phyloP scores from a whole-genome alignment of 1,140 invertebrate genomes.

The Drosophila ercepeae region DNA sequence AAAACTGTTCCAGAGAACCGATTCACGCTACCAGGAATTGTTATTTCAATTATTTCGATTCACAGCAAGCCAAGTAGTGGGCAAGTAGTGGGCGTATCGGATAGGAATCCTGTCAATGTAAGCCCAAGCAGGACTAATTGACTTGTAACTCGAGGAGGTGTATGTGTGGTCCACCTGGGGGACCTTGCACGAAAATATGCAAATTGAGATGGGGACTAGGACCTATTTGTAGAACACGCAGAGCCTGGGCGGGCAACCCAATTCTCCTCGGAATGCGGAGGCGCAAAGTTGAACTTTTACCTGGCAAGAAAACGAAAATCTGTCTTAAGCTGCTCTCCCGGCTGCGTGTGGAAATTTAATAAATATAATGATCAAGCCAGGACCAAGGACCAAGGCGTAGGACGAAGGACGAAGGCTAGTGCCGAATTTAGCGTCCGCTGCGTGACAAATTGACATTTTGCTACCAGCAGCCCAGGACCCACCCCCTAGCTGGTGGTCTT shows the following conservation, averaged over 20 bases:
- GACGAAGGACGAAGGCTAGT: neutral
- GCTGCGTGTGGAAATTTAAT: constrained; percentile 67
- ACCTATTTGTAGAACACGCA: constrained; percentile 31
- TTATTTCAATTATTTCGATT: constrained; percentile 18
- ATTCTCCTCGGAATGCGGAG: constrained; percentile 15
- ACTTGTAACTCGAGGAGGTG: constrained; percentile 25
- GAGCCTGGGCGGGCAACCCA: constrained; percentile 1
- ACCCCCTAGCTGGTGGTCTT: constrained; percentile 8
- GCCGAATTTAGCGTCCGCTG: constrained; percentile 60
- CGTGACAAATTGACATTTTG: constrained; percentile 81
- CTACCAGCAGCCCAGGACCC: constrained; percentile 44
- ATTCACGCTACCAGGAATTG: constrained; percentile 10
- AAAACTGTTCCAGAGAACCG: constrained; percentile 15
- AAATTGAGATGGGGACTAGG: constrained; percentile 40
- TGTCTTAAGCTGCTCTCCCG: constrained; percentile 10
- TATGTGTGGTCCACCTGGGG: constrained; percentile 31
- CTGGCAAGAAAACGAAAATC: constrained; percentile 27
- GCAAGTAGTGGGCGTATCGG: neutral
- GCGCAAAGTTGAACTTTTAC: constrained; percentile 22
- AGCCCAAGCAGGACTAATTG: constrained; percentile 44
- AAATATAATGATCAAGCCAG: constrained; percentile 62
- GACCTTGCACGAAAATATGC: constrained; percentile 36
- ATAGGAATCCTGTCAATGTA: neutral
- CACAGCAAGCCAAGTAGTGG: neutral
- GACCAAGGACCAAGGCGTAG: neutral